phyloP scores from a whole-genome alignment of 1,140 invertebrate species.

The Gonatopus flavifemur region DNA sequence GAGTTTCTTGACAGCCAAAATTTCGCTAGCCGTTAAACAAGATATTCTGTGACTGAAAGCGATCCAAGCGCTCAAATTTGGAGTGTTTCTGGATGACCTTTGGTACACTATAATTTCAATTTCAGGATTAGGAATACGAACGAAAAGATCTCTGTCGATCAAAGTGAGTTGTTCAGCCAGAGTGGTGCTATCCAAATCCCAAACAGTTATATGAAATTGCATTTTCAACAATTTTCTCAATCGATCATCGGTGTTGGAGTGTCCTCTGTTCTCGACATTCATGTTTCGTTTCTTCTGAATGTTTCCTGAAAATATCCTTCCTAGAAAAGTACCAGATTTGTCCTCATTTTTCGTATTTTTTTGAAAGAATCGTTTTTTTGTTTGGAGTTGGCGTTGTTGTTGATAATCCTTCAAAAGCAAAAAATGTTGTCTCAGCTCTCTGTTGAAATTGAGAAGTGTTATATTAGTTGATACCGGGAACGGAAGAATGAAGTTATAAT shows the following conservation, averaged over 20 bases:
- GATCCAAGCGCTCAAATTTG: slow-evolving; percentile 58
- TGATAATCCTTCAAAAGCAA: slow-evolving; percentile 30
- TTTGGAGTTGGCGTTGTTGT: slow-evolving; percentile 18
- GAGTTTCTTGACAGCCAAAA: slow-evolving; percentile 46
- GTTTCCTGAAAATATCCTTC: slow-evolving; percentile 33
- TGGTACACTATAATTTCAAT: slow-evolving; percentile 51
- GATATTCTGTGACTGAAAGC: slow-evolving; percentile 60
- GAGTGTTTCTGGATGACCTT: slow-evolving; percentile 55
- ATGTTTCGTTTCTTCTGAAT: slow-evolving; percentile 9
- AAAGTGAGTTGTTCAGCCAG: slow-evolving; percentile 59
- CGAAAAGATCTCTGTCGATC: slow-evolving; percentile 60
- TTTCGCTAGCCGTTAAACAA: slow-evolving; percentile 56
- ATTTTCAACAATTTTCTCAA: slow-evolving; percentile 44
- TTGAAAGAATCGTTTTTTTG: slow-evolving; percentile 28
- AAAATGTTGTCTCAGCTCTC: slow-evolving; percentile 52
- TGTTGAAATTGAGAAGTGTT: not conserved
- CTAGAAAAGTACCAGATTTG: slow-evolving; percentile 28
- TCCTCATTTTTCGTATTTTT: slow-evolving; percentile 16
- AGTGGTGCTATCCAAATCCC: slow-evolving; percentile 60
- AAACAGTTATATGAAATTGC: slow-evolving; percentile 50
- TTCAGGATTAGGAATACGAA: slow-evolving; percentile 53
- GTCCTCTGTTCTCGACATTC: slow-evolving; percentile 5
- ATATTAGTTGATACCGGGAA: no score
- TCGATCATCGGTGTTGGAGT: no score
- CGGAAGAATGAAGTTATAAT: no score